Percentiles rank a stretch among this genome's conserved stretches.
These are phyloP conservation scores for Osmoderma eremita DNA, from an alignment of 2,888 invertebrate genomes.

Conservation along the genomic window DNA sequence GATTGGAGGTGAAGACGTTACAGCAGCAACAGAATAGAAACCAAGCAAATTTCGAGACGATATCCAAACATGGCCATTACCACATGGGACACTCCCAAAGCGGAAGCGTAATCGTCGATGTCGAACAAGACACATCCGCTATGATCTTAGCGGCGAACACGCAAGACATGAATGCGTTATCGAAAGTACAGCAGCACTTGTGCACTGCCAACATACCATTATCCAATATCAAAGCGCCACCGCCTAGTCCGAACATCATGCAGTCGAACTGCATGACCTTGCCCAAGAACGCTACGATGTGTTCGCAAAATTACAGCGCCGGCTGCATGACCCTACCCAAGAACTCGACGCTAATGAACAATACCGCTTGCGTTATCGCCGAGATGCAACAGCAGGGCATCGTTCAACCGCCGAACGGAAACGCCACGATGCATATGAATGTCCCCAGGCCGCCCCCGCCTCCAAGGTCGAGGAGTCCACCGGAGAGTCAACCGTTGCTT, in stretches of 20 bases:
- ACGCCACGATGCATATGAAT: constrained; percentile 67
- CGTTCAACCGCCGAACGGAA: constrained; percentile 71
- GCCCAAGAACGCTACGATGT: constrained; percentile 66
- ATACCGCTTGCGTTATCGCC: constrained; percentile 66
- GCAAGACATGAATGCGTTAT: constrained; percentile 65
- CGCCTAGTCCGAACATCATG: constrained; percentile 69
- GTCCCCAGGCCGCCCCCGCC: constrained; percentile 70
- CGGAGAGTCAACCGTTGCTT: constrained; percentile 69
- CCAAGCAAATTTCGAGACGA: constrained; percentile 74
- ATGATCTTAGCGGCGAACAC: constrained; percentile 69
- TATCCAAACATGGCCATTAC: constrained; percentile 83
- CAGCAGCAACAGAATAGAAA: constrained; percentile 82
- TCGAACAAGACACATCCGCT: constrained; percentile 76
- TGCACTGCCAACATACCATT: constrained; percentile 64
- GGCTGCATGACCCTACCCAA: constrained; percentile 70
- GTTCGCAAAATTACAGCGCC: constrained; percentile 58
- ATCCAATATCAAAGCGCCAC: constrained; percentile 69
- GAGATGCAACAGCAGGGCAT: constrained; percentile 70
- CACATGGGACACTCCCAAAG: constrained; percentile 80
- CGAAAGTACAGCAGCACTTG: constrained; percentile 68
- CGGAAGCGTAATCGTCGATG: constrained; percentile 84
- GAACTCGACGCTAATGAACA: constrained; percentile 66
- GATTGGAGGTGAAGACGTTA: constrained; percentile 79
- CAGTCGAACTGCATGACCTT: constrained; percentile 62
- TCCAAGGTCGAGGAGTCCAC: constrained; percentile 68